These are phyloP conservation scores for Apteryx owenii DNA, from an alignment of 2,113 vertebrate species.

Conservation along the genomic window DNA sequence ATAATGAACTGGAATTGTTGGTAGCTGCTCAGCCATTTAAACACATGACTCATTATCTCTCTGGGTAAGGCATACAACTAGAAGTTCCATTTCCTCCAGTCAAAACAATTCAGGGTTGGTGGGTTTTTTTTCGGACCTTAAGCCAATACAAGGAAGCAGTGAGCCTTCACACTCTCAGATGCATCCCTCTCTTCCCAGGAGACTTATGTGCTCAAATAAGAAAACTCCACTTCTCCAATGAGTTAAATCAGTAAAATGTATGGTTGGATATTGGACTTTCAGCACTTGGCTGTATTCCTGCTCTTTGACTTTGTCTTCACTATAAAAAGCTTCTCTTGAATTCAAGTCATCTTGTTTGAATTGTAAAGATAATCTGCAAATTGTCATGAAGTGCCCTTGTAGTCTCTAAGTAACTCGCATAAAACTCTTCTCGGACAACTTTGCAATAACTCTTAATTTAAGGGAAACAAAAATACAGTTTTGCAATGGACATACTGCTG, in stretches of 20 bases:
- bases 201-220: not conserved
- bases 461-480: not conserved
- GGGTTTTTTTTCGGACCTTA: not conserved
- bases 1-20: constrained; percentile 64
- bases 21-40: constrained; percentile 45
- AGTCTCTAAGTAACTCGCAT: not conserved
- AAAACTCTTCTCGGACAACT: not conserved
- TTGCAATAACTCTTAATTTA: not conserved
- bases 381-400: not conserved
- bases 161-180: not conserved
- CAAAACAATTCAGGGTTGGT: not conserved
- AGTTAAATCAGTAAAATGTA: not conserved
- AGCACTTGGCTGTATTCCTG: not conserved
- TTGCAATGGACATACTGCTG: not conserved
- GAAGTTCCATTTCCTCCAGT: constrained; percentile 26
- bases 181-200: not conserved
- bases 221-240: constrained; percentile 12
- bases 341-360: rapidly evolving
- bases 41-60: constrained; percentile 65
- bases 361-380: not conserved
- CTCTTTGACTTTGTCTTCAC: not conserved
- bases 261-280: rapidly evolving
- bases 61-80: constrained; percentile 43
- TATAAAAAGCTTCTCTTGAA: not conserved
- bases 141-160: not conserved